Evolutionary conservation across 1,140 invertebrate species (phyloP).

Genomic region (Calosoma granatense): DNA sequence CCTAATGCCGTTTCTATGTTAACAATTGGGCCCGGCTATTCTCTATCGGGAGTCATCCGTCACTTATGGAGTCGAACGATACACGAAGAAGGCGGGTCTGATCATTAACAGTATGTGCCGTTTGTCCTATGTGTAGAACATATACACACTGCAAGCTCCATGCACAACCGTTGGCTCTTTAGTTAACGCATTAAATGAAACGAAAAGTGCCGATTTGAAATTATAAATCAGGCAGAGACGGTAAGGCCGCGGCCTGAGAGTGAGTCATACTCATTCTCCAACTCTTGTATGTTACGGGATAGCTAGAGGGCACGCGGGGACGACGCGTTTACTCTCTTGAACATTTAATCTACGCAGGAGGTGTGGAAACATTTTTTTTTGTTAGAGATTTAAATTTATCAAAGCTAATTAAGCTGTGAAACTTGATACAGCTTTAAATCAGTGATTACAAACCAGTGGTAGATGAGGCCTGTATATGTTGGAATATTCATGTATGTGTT

Average conservation of each 20-base stretch:
- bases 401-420: neutral
- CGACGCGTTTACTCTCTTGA: too few relatives aligned
- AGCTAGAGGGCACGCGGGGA: too few relatives aligned
- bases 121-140: neutral
- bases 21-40: conserved; percentile 18
- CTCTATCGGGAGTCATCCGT: conserved; percentile 24
- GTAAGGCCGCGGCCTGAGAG: neutral
- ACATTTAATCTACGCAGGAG: too few relatives aligned
- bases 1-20: conserved; percentile 28
- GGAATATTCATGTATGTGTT: neutral
- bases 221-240: neutral
- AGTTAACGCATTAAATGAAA: neutral
- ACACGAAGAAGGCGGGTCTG: conserved; percentile 11
- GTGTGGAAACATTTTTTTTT: neutral
- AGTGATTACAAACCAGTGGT: too few relatives aligned
- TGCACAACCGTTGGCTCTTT: neutral
- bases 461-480: neutral
- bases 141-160: too few relatives aligned
- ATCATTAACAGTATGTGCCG: neutral
- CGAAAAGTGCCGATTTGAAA: neutral
- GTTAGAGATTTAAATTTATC: neutral
- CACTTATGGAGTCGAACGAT: conserved; percentile 19
- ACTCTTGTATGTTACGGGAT: too few relatives aligned
- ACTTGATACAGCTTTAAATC: neutral
- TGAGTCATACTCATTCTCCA: neutral